Evolutionary conservation across 2,797 vertebrate genomes (phyloP).

Genomic region (Sitta carolinensis): DNA sequence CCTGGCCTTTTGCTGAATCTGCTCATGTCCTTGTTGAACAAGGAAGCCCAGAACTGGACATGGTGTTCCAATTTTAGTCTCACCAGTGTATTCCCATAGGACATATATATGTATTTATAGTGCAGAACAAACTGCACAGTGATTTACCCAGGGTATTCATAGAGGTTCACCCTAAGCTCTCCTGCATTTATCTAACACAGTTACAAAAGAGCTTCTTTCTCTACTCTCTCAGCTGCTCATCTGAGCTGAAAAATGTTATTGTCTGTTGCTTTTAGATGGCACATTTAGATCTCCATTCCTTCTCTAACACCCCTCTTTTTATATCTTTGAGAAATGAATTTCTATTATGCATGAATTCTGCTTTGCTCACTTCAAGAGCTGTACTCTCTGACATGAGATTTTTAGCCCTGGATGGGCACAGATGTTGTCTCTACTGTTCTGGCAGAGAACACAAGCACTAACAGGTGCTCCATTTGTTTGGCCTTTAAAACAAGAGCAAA

Average conservation of each 20-base stretch:
- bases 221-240: neutral
- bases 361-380: neutral
- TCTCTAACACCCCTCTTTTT: neutral
- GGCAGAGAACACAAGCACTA: neutral
- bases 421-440: neutral
- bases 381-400: neutral
- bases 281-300: neutral
- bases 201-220: neutral
- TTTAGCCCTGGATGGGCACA: slow-evolving; percentile 2
- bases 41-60: neutral
- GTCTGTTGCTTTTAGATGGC: neutral
- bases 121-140: neutral
- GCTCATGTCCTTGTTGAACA: neutral
- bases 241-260: neutral
- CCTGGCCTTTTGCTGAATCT: neutral
- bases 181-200: neutral
- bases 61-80: neutral
- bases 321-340: neutral
- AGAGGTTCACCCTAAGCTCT: neutral
- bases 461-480: slow-evolving; percentile 22
- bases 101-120: neutral
- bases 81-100: neutral
- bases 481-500: neutral
- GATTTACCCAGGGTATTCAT: neutral
- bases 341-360: neutral